Percentiles rank a stretch among this genome's conserved stretches.
phyloP scores from a whole-genome alignment of 2,888 invertebrate species.

The Drosophila barbarae region DNA sequence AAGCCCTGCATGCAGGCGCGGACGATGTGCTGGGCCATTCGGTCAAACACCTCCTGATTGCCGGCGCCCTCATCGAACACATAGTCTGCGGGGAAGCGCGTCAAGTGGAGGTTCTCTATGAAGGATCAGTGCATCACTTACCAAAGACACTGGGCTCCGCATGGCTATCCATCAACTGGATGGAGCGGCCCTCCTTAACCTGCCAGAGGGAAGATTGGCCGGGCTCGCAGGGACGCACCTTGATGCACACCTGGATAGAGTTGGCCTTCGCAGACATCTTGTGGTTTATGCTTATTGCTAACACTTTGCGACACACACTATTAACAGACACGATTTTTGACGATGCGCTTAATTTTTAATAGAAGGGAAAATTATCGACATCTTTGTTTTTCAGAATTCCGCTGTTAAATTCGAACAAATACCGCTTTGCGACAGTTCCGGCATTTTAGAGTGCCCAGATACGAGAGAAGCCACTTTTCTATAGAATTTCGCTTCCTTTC shows the following conservation, averaged over 20 bases:
- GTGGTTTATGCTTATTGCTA: not conserved
- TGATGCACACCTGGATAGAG: slow-evolving; percentile 86
- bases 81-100: slow-evolving; percentile 82
- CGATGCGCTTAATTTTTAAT: not conserved
- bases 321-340: not conserved
- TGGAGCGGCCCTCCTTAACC: slow-evolving; percentile 81
- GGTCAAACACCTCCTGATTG: slow-evolving; percentile 83
- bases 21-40: slow-evolving; percentile 86
- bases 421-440: slow-evolving; percentile 43
- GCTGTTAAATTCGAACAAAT: slow-evolving; percentile 58
- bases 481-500: too few relatives aligned
- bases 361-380: slow-evolving; percentile 3
- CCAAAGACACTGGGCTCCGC: slow-evolving; percentile 80
- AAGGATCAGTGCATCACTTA: slow-evolving; percentile 57
- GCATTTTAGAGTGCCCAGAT: too few relatives aligned
- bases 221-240: slow-evolving; percentile 83
- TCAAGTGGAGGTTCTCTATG: not conserved
- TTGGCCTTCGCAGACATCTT: slow-evolving; percentile 65
- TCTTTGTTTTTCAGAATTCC: slow-evolving; percentile 12
- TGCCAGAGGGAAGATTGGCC: slow-evolving; percentile 84
- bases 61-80: slow-evolving; percentile 81
- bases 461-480: too few relatives aligned
- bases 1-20: slow-evolving; percentile 87
- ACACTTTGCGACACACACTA: not conserved
- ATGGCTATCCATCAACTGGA: slow-evolving; percentile 82